Evolutionary conservation across 2,797 vertebrate species (phyloP), one percentile per base, ranked within the genome.

Genomic region (Sebastes aleutianus): DNA sequence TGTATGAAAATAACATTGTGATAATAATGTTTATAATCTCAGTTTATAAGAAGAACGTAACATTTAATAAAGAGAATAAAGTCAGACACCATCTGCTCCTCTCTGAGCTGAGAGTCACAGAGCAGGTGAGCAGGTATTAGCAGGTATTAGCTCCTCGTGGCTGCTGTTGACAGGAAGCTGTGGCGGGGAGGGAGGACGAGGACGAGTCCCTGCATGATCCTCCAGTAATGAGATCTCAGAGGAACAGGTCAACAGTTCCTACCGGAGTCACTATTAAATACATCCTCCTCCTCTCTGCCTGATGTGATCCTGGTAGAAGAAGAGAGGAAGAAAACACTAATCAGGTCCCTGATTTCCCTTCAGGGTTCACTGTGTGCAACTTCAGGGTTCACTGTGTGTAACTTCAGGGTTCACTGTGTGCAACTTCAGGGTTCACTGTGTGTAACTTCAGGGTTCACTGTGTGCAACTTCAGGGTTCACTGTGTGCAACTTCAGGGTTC

Each of bases 211-310:
- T 43, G 13, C 74, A 22, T 63, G 56, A 63, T 54, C 73, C 64
- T 34, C 20, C 8, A 18, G 3, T 70, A 75, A 81, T 31, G 70
- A 85, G 70, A 24, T 61, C 79, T 36, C 61, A 26, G 70, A 70
- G 74, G 32, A 34, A 6, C 39, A 43, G 39, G 13, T 43, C 39
- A 43, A 16, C 39, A 16, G 39, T 43, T 31, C 62, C 61, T 3
- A 0, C 16, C 14, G 8, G 64, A 13, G 3, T 29, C 75, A 27
- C 4, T 8, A 24, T 13, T 57, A 57, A 57, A 57, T 13, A 29
- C 14, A 43, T 26, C 71, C n/a, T 14, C 56, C 6, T 20, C 39
- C 69, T 36, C 34, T 29, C 27, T 58, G 56, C 50, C 9, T n/a
- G 50, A 10, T 54, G 50, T n/a, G 50, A 26, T 27, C 26, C 54